Conservation (phyloP, 2,113 vertebrate species). For the Arenaria interpres region DNA sequence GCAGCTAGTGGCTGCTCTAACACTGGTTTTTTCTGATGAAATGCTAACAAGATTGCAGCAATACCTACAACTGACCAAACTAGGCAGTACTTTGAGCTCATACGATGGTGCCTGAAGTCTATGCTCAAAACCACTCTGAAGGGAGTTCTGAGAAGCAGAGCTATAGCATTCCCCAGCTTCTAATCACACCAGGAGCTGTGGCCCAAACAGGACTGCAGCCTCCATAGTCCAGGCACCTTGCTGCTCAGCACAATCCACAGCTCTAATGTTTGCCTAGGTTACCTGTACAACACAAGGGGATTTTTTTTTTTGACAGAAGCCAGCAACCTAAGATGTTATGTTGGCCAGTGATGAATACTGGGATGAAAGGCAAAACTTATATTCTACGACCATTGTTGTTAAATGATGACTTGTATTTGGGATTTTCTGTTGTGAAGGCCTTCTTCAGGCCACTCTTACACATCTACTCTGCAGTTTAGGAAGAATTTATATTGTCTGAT, state of each 20-base stretch:
- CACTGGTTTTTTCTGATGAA: neutral
- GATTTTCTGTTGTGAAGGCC: neutral
- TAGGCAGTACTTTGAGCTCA: neutral
- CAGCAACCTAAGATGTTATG: neutral
- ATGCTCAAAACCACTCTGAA: neutral
- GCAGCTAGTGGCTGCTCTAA: neutral
- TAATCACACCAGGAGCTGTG: neutral
- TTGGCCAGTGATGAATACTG: neutral
- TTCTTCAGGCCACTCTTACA: neutral
- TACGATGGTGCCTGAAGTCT: accelerated
- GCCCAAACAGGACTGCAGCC: neutral
- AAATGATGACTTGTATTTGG: neutral
- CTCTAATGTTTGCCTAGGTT: neutral
- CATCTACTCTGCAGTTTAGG: neutral
- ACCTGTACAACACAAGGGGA: neutral
- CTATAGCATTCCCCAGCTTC: neutral
- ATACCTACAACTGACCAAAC: neutral
- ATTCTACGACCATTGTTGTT: neutral
- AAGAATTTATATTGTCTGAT: neutral
- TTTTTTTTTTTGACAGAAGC: neutral
- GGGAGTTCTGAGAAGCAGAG: neutral
- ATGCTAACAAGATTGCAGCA: neutral
- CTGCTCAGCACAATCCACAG: neutral
- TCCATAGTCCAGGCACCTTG: accelerated
- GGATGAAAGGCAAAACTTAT: neutral